Evolutionary conservation across 2,888 invertebrate species (phyloP).

Genomic region (Choristoneura rosaceana): DNA sequence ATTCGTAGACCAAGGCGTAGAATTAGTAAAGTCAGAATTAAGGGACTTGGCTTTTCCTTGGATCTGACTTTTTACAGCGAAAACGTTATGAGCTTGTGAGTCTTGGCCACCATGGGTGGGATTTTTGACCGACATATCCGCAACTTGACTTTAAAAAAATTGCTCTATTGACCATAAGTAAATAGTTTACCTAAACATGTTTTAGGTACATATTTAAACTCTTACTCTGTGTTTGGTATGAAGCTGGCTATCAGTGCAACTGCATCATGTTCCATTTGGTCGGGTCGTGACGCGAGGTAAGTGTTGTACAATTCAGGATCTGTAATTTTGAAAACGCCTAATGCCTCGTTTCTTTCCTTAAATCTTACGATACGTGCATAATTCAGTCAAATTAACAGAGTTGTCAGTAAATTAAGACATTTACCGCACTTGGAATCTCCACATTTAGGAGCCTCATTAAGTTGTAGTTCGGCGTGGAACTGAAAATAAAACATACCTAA

Average conservation of each 20-base stretch:
- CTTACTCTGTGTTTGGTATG: constrained; percentile 80
- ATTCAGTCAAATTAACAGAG: too few relatives aligned
- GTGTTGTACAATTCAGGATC: constrained; percentile 83
- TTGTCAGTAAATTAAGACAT: not conserved
- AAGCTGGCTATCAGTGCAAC: constrained; percentile 84
- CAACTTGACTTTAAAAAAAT: too few relatives aligned
- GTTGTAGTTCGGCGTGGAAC: constrained; percentile 88
- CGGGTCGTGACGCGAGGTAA: constrained; percentile 85
- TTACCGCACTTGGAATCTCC: constrained; percentile 30
- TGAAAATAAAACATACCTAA: constrained; percentile 59
- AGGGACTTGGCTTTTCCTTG: too few relatives aligned
- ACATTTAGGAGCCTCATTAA: constrained; percentile 49
- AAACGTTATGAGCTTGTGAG: too few relatives aligned
- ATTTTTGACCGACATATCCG: too few relatives aligned
- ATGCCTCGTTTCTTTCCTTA: not conserved
- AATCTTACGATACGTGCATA: too few relatives aligned
- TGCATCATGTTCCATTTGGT: constrained; percentile 87
- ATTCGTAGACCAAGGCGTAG: too few relatives aligned
- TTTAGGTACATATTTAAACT: not conserved
- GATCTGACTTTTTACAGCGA: too few relatives aligned
- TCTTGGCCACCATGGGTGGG: too few relatives aligned
- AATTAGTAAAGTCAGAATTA: too few relatives aligned
- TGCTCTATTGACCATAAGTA: too few relatives aligned
- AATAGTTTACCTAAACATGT: too few relatives aligned
- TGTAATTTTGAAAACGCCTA: constrained; percentile 40